Percentiles rank a stretch among this genome's conserved stretches.
phyloP scores from a whole-genome alignment of 1,140 invertebrate species.

The Latrodectus geometricus region DNA sequence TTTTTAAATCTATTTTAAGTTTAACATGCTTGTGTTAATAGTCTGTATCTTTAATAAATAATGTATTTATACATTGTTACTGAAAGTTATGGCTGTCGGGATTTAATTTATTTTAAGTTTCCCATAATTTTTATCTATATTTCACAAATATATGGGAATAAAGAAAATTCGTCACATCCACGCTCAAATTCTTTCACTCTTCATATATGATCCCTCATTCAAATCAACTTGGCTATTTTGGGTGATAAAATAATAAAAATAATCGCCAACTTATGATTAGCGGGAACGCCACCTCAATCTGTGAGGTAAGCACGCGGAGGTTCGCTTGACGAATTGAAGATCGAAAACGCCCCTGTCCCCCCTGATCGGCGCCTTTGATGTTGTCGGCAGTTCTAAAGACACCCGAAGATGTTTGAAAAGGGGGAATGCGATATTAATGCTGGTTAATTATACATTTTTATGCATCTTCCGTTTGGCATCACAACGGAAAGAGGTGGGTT shows the following conservation, averaged over 20 bases:
- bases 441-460: conserved; percentile 45
- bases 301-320: background rate
- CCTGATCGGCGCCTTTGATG: conserved; percentile 32
- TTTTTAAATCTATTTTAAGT: no score
- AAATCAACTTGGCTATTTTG: no score
- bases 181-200: background rate
- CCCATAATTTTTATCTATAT: no score
- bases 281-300: background rate
- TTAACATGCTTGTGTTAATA: no score
- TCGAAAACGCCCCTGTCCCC: background rate
- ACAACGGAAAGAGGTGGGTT: background rate
- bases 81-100: no score
- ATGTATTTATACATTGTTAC: no score
- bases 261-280: conserved; percentile 29
- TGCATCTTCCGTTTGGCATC: conserved; percentile 8
- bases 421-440: conserved; percentile 39
- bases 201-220: background rate
- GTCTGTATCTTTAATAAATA: no score
- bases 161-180: no score
- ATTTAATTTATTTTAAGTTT: no score
- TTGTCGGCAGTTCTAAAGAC: conserved; percentile 18
- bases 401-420: background rate
- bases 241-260: no score
- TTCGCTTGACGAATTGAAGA: conserved; percentile 32
- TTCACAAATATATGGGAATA: no score